Evolutionary conservation across 2,888 invertebrate genomes (phyloP).

Genomic region (Lepetodrilus schrolli): DNA sequence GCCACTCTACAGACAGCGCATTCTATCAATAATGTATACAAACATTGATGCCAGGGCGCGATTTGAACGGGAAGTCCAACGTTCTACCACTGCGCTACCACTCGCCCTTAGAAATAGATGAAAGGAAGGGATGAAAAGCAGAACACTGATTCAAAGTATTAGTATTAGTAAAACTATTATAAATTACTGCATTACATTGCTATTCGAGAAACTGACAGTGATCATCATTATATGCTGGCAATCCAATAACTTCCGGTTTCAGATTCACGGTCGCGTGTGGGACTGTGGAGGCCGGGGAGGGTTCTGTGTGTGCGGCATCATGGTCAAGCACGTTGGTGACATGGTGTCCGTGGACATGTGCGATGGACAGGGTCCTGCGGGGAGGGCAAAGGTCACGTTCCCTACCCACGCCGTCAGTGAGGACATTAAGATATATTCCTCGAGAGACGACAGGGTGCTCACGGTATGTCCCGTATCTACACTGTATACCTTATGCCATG

Average conservation of each 20-base stretch:
- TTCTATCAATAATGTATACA: no score
- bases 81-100: no score
- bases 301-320: constrained; percentile 50
- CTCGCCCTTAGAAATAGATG: no score
- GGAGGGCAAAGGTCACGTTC: constrained; percentile 39
- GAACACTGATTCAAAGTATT: no score
- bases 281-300: constrained; percentile 38
- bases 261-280: constrained; percentile 46
- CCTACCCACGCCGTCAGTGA: constrained; percentile 35
- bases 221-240: neutral
- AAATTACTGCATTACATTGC: neutral
- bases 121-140: no score
- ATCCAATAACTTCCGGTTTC: neutral
- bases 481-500: no score
- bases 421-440: constrained; percentile 37
- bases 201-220: neutral
- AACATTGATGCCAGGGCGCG: no score
- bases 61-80: no score
- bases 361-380: constrained; percentile 29
- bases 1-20: no score
- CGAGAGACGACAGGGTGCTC: constrained; percentile 34
- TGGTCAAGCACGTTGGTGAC: constrained; percentile 38
- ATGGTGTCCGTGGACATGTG: constrained; percentile 48
- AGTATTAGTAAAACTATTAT: neutral
- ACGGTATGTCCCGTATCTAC: constrained; percentile 35